Percentiles rank a stretch among this genome's conserved stretches.
These are phyloP conservation scores for Hermatobates lingyangjiaoensis DNA, from an alignment of 1,140 invertebrate genomes.

Conservation along the genomic window DNA sequence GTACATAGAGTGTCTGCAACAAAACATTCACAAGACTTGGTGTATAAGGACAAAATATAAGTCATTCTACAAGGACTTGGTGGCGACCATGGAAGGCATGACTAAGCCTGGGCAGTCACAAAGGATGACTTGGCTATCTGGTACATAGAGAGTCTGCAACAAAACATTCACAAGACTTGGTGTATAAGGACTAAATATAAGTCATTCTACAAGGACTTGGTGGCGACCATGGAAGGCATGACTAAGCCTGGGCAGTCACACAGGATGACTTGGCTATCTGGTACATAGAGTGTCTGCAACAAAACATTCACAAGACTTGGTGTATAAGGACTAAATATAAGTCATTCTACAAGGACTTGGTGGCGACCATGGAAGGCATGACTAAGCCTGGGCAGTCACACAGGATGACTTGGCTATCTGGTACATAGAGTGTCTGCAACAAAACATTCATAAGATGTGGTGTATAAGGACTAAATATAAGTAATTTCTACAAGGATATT, in stretches of 20 bases:
- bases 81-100: constrained; percentile 86
- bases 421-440: constrained; percentile 73
- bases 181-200: too few species aligned
- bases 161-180: too few species aligned
- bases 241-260: constrained; percentile 97
- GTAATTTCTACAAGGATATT: too few species aligned
- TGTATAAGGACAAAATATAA: too few species aligned
- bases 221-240: constrained; percentile 86
- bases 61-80: too few species aligned
- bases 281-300: constrained; percentile 73
- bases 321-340: too few species aligned
- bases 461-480: too few species aligned
- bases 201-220: too few species aligned
- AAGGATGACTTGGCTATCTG: constrained; percentile 55
- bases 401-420: constrained; percentile 55
- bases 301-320: too few species aligned
- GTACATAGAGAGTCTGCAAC: constrained; percentile 73
- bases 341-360: too few species aligned
- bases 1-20: constrained; percentile 73
- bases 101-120: constrained; percentile 97
- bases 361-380: constrained; percentile 86
- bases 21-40: constrained; percentile 40
- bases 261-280: constrained; percentile 55
- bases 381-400: constrained; percentile 97
- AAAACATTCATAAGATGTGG: too few species aligned